These are phyloP conservation scores for Drosophila orena DNA, from an alignment of 1,140 invertebrate species.

Conservation along the genomic window DNA sequence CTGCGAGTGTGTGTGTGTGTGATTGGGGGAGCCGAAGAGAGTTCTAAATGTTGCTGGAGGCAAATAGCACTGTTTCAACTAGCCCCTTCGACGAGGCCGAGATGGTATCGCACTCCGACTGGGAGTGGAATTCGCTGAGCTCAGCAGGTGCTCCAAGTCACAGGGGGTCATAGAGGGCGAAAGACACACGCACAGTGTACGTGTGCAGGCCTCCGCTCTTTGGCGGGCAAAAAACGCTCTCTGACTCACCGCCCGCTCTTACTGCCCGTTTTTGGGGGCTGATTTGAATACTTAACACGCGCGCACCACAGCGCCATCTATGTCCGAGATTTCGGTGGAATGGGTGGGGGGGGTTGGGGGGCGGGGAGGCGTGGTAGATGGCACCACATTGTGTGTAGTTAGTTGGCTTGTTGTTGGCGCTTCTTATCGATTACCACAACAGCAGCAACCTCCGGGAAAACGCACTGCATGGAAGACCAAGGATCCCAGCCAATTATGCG, in stretches of 20 bases:
- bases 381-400: conserved; percentile 54
- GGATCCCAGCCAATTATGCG: conserved; percentile 21
- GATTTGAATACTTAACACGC: conserved; percentile 71
- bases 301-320: conserved; percentile 70
- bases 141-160: conserved; percentile 54
- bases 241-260: conserved; percentile 30
- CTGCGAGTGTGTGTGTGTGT: conserved; percentile 9
- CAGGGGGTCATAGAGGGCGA: conserved; percentile 18
- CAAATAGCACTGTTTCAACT: conserved; percentile 5
- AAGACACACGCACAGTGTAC: conserved; percentile 40
- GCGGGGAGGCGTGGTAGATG: conserved; percentile 19
- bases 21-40: conserved; percentile 31
- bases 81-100: neutral
- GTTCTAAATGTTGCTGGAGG: conserved; percentile 6
- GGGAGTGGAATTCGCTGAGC: conserved; percentile 20
- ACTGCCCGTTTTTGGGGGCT: conserved; percentile 50
- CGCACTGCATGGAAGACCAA: neutral
- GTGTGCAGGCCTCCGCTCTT: conserved; percentile 37
- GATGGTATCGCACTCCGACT: conserved; percentile 1
- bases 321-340: conserved; percentile 62
- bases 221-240: neutral
- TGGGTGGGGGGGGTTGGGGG: conserved; percentile 39
- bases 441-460: neutral
- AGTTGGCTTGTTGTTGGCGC: conserved; percentile 19
- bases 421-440: conserved; percentile 39